phyloP scores from a whole-genome alignment of 2,888 invertebrate species.

The Anoplius nigerrimus region DNA sequence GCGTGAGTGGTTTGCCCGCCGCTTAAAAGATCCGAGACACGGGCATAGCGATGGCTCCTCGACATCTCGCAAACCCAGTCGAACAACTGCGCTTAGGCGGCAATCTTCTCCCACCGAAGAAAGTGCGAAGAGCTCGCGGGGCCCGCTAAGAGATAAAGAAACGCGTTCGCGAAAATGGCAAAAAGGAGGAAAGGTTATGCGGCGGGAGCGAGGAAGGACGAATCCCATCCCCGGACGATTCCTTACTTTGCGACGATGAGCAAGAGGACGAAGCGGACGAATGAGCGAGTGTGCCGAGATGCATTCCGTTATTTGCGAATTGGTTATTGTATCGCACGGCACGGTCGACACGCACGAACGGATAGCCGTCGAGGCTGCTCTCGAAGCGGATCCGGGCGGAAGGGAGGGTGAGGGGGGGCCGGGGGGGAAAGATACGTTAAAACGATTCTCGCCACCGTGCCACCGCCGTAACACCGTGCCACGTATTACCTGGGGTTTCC shows the following conservation, averaged over 20 bases:
- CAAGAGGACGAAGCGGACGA: too few species aligned
- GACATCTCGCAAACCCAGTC: constrained; percentile 61
- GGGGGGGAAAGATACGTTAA: constrained; percentile 56
- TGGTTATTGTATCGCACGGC: too few species aligned
- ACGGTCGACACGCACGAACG: constrained; percentile 3
- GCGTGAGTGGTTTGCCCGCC: constrained; percentile 71
- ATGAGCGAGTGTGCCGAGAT: too few species aligned
- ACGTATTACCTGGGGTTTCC: constrained; percentile 72
- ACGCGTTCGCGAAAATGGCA: neutral
- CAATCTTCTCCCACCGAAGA: neutral
- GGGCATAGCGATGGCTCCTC: constrained; percentile 62
- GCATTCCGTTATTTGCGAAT: too few species aligned
- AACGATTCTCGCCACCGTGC: constrained; percentile 52
- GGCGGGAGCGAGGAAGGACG: too few species aligned
- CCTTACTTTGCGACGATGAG: too few species aligned
- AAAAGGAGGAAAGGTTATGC: neutral
- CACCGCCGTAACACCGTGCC: constrained; percentile 55
- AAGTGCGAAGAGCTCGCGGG: neutral
- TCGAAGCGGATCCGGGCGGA: constrained; percentile 1
- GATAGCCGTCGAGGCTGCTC: constrained; percentile 18
- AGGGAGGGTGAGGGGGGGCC: constrained; percentile 28
- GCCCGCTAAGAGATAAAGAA: neutral
- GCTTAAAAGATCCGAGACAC: constrained; percentile 65
- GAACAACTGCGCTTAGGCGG: constrained; percentile 28
- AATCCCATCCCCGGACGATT: too few species aligned